A percentile compares a stretch with the other conserved stretches of the same genome.
phyloP scores from a whole-genome alignment of 1,140 invertebrate genomes.

The Aphidius gifuensis region DNA sequence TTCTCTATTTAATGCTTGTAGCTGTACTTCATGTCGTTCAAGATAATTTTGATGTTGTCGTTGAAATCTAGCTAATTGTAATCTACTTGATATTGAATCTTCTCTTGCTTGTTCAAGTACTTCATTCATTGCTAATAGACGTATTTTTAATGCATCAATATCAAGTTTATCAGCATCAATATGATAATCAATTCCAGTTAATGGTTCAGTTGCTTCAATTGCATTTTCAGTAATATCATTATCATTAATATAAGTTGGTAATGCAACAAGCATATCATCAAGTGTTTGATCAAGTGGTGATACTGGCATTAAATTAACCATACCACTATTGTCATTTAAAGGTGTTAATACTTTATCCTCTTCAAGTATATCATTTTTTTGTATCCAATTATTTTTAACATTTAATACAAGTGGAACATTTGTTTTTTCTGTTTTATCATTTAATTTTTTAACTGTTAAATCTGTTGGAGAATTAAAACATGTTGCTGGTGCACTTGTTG shows the following conservation, averaged over 20 bases:
- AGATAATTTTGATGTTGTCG: constrained; percentile 52
- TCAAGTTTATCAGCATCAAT: constrained; percentile 40
- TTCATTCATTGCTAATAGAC: constrained; percentile 44
- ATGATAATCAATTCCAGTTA: constrained; percentile 33
- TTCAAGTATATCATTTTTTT: constrained; percentile 39
- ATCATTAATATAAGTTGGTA: constrained; percentile 45
- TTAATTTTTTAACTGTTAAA: constrained; percentile 22
- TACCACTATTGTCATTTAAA: constrained; percentile 44
- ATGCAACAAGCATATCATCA: constrained; percentile 44
- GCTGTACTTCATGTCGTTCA: constrained; percentile 50
- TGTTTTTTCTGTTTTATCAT: not conserved
- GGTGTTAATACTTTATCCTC: constrained; percentile 50
- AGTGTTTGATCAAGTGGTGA: constrained; percentile 47
- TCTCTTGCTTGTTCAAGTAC: constrained; percentile 48
- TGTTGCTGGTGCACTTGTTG: constrained; percentile 62
- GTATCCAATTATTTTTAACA: constrained; percentile 13
- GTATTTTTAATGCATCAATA: constrained; percentile 40
- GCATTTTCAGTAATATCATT: constrained; percentile 41
- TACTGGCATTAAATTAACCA: constrained; percentile 48
- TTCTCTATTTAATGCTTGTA: constrained; percentile 62
- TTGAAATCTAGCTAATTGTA: constrained; percentile 47
- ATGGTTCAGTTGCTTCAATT: constrained; percentile 48
- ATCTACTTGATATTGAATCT: constrained; percentile 44
- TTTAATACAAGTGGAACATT: not conserved
- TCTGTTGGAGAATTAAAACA: constrained; percentile 62